Evolutionary conservation across 30 jellyfish, hydroid and myxozoan genomes (phyloP).

Genomic region (Cassiopea andromeda): DNA sequence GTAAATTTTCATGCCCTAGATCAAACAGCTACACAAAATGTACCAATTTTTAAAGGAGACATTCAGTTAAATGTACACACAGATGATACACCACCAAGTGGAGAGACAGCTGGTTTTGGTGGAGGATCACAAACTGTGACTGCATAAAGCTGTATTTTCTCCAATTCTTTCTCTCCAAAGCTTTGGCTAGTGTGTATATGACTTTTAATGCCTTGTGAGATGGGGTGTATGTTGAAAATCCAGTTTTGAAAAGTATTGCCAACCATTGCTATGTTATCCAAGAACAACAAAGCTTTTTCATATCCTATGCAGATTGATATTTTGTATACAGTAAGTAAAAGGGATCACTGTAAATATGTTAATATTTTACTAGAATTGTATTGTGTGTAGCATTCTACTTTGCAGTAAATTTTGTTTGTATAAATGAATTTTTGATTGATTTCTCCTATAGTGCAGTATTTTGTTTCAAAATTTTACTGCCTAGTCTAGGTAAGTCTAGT

Average conservation of each 20-base stretch:
- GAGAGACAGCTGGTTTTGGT: conserved; percentile 52
- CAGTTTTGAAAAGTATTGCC: too few relatives aligned
- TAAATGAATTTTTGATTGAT: too few relatives aligned
- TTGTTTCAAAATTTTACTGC: too few relatives aligned
- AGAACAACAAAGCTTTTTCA: too few relatives aligned
- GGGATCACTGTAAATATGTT: neutral
- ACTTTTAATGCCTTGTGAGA: neutral
- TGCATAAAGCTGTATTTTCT: neutral
- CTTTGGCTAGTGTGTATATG: neutral
- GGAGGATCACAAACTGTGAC: conserved; percentile 58
- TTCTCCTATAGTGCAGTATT: too few relatives aligned
- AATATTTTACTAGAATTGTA: neutral
- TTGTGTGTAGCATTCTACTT: neutral
- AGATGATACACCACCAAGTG: conserved; percentile 42
- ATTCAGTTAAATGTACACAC: neutral
- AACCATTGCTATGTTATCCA: too few relatives aligned
- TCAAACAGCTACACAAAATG: neutral
- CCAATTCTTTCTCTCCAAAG: neutral
- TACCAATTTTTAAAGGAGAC: conserved; percentile 67
- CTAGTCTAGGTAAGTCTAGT: too few relatives aligned
- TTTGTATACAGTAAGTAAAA: too few relatives aligned
- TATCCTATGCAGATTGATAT: too few relatives aligned
- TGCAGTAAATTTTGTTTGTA: too few relatives aligned
- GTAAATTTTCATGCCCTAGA: neutral
- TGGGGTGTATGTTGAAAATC: too few relatives aligned